A percentile compares a stretch with the other conserved stretches of the same genome.
phyloP scores from a whole-genome alignment of 2,113 vertebrate species.

The Zingel zingel region DNA sequence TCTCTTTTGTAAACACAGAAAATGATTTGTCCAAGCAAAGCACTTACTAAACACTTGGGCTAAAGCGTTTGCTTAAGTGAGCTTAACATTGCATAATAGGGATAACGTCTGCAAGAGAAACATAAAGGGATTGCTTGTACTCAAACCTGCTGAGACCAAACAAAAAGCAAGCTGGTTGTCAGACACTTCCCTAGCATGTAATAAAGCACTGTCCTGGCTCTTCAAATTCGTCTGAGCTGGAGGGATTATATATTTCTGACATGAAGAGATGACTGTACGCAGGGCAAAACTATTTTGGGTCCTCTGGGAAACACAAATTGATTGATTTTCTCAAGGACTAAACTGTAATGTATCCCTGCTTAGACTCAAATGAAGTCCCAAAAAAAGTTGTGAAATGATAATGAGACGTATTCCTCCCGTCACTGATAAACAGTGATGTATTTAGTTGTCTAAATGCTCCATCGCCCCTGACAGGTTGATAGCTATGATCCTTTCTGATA shows the following conservation, averaged over 20 bases:
- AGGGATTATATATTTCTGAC: slow-evolving; percentile 70
- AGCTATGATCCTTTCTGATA: slow-evolving; percentile 33
- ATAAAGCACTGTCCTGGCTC: slow-evolving; percentile 68
- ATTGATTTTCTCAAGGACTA: slow-evolving; percentile 74
- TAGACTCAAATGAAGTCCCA: slow-evolving; percentile 50
- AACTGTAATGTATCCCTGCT: slow-evolving; percentile 65
- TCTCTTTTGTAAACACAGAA: slow-evolving; percentile 11
- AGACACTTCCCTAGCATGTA: slow-evolving; percentile 65
- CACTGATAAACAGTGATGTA: slow-evolving; percentile 28
- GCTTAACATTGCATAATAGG: slow-evolving; percentile 63
- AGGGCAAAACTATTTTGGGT: slow-evolving; percentile 51
- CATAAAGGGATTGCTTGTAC: slow-evolving; percentile 57
- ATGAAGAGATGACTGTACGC: slow-evolving; percentile 66
- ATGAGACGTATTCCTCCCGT: slow-evolving; percentile 25
- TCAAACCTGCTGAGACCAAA: slow-evolving; percentile 76
- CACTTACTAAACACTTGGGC: slow-evolving; percentile 36
- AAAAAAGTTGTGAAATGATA: slow-evolving; percentile 55
- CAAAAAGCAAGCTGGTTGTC: slow-evolving; percentile 66
- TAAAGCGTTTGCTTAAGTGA: slow-evolving; percentile 48
- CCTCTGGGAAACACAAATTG: slow-evolving; percentile 43
- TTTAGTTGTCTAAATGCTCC: slow-evolving; percentile 31
- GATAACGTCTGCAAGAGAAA: slow-evolving; percentile 55
- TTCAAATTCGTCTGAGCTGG: slow-evolving; percentile 58
- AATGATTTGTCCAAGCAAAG: slow-evolving; percentile 38
- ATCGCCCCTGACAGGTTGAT: slow-evolving; percentile 8